These are phyloP conservation scores for Habropoda laboriosa DNA, from an alignment of 1,140 invertebrate species.

Conservation along the genomic window DNA sequence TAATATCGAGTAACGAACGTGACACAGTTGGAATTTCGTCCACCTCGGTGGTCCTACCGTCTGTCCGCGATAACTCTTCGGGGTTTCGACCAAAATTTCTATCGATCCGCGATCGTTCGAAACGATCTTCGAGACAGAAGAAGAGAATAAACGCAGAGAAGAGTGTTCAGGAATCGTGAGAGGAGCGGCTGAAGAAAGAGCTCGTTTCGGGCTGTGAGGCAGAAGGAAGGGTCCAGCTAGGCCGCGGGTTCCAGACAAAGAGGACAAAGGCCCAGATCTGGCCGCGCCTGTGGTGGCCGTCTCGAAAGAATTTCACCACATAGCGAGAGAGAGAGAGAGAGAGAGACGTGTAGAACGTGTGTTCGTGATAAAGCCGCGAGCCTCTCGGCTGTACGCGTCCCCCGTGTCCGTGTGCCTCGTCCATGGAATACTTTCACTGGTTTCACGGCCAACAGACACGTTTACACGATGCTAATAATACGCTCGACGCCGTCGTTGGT, in stretches of 20 bases:
- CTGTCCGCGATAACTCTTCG: no score
- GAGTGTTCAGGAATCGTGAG: background rate
- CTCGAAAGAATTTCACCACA: constrained; percentile 52
- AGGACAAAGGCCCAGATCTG: constrained; percentile 70
- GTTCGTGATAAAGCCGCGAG: constrained; percentile 31
- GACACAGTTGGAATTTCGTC: no score
- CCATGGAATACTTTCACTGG: constrained; percentile 79
- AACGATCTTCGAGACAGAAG: background rate
- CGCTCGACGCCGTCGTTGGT: constrained; percentile 47
- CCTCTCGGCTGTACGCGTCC: constrained; percentile 55
- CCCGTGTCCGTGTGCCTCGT: constrained; percentile 55
- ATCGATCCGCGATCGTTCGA: no score
- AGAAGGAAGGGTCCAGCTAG: constrained; percentile 52
- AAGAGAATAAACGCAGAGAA: no score
- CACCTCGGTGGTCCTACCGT: no score
- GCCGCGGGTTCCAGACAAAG: constrained; percentile 63
- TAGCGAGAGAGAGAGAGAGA: constrained; percentile 19
- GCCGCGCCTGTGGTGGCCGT: constrained; percentile 51
- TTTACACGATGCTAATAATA: constrained; percentile 78
- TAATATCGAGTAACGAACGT: no score
- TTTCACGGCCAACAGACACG: constrained; percentile 80
- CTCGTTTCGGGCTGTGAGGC: background rate
- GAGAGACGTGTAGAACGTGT: constrained; percentile 41
- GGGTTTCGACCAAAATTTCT: no score
- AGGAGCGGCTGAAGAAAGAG: no score